phyloP scores from a whole-genome alignment of 1,140 invertebrate species.

The Archivesica marissinica region DNA sequence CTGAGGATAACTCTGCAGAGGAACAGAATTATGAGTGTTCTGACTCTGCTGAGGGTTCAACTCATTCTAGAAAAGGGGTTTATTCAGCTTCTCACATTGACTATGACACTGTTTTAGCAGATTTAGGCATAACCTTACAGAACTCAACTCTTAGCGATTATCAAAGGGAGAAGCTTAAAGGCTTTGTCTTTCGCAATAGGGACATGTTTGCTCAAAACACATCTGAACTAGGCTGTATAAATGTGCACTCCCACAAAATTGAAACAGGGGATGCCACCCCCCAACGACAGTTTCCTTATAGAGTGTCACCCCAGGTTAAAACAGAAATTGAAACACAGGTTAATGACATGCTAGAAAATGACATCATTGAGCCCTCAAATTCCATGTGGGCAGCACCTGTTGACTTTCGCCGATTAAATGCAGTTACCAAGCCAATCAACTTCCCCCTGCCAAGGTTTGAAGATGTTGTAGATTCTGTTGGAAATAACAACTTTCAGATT shows the following conservation, averaged over 20 bases:
- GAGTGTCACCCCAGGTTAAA: slow-evolving; percentile 20
- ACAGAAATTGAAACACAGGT: slow-evolving; percentile 56
- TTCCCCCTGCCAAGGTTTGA: slow-evolving; percentile 54
- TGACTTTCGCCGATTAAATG: slow-evolving; percentile 57
- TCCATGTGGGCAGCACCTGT: slow-evolving; percentile 63
- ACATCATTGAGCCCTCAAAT: slow-evolving; percentile 64
- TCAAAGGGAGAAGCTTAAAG: background rate
- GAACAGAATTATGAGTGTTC: no score
- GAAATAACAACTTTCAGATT: slow-evolving; percentile 48
- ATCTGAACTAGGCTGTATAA: slow-evolving; percentile 51
- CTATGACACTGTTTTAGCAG: background rate
- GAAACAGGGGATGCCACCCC: slow-evolving; percentile 54
- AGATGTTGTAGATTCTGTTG: slow-evolving; percentile 62
- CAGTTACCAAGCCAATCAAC: slow-evolving; percentile 54
- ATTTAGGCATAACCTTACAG: slow-evolving; percentile 21
- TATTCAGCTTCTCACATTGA: no score
- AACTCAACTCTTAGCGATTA: background rate
- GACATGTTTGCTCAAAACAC: slow-evolving; percentile 47
- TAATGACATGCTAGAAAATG: slow-evolving; percentile 59
- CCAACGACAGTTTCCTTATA: slow-evolving; percentile 55
- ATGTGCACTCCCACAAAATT: slow-evolving; percentile 51
- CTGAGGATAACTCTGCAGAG: background rate
- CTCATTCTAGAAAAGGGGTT: background rate
- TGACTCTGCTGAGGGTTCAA: background rate
- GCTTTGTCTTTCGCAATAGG: slow-evolving; percentile 30